A percentile compares a stretch with the other conserved stretches of the same genome.
These are phyloP conservation scores for Blera fallax DNA, from an alignment of 2,888 invertebrate genomes.

Conservation along the genomic window DNA sequence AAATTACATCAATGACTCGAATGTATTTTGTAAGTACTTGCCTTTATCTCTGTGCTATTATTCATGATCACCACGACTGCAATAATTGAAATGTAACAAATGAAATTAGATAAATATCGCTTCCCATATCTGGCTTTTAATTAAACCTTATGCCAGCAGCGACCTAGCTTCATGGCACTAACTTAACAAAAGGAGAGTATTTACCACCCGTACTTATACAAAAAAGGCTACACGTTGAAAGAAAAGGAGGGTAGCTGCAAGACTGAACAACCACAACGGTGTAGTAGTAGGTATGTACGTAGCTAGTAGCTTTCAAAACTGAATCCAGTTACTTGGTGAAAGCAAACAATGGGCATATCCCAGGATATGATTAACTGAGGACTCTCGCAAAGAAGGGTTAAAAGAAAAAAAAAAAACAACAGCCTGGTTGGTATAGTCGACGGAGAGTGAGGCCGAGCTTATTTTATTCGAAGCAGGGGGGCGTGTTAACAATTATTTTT, in stretches of 20 bases:
- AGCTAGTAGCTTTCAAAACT: slow-evolving; percentile 24
- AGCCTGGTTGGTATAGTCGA: not conserved
- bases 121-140: slow-evolving; percentile 33
- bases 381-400: slow-evolving; percentile 14
- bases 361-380: slow-evolving; percentile 55
- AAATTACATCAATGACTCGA: no score
- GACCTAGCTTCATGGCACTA: not conserved
- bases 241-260: slow-evolving; percentile 29
- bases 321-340: slow-evolving; percentile 40
- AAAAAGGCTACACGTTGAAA: not conserved
- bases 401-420: slow-evolving; percentile 16
- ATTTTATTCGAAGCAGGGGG: slow-evolving; percentile 39
- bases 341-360: slow-evolving; percentile 51
- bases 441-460: slow-evolving; percentile 5
- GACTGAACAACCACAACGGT: slow-evolving; percentile 18
- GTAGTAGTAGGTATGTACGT: not conserved
- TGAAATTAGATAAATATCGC: slow-evolving; percentile 37
- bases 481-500: slow-evolving; percentile 67
- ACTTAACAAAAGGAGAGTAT: slow-evolving; percentile 41
- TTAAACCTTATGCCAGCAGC: slow-evolving; percentile 12
- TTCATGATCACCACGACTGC: not conserved
- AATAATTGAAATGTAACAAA: slow-evolving; percentile 24
- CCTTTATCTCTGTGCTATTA: not conserved
- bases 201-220: not conserved
- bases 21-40: not conserved